phyloP scores from a whole-genome alignment of 2,888 invertebrate genomes.

The Salticus scenicus region DNA sequence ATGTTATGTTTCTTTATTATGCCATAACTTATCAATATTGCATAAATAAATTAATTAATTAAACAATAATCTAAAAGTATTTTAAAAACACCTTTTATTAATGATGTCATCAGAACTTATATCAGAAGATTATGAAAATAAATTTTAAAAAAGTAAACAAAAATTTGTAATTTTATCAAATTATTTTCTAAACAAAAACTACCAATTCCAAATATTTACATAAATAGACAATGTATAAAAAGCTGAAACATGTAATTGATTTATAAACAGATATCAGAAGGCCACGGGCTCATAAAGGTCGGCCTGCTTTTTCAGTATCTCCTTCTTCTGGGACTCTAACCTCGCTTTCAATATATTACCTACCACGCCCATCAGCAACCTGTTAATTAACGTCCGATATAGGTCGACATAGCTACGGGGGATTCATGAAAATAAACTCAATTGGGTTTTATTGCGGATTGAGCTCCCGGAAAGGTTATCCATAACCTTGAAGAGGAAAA shows the following conservation, averaged over 20 bases:
- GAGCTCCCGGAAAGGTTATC: not conserved
- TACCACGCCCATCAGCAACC: slow-evolving; percentile 42
- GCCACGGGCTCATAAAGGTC: slow-evolving; percentile 3
- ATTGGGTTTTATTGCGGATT: not conserved
- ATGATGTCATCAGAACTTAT: no score
- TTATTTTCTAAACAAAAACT: not conserved
- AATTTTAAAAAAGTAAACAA: no score
- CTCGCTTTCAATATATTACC: slow-evolving; percentile 23
- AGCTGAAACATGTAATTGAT: not conserved
- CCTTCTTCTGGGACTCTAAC: slow-evolving; percentile 26
- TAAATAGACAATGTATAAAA: not conserved
- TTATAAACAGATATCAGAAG: not conserved
- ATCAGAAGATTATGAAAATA: no score
- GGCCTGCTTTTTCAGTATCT: slow-evolving; percentile 22
- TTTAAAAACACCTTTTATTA: no score
- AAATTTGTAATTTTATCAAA: no score
- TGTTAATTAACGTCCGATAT: slow-evolving; percentile 45
- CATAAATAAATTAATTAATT: no score
- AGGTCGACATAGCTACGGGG: slow-evolving; percentile 32
- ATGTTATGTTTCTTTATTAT: no score
- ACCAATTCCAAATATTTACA: not conserved
- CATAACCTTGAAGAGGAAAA: not conserved
- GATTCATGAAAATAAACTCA: slow-evolving; percentile 47
- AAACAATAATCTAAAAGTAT: no score
- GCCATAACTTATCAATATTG: no score